Conservation (phyloP, 2,888 invertebrate genomes). For the Aspidiotus destructor region DNA sequence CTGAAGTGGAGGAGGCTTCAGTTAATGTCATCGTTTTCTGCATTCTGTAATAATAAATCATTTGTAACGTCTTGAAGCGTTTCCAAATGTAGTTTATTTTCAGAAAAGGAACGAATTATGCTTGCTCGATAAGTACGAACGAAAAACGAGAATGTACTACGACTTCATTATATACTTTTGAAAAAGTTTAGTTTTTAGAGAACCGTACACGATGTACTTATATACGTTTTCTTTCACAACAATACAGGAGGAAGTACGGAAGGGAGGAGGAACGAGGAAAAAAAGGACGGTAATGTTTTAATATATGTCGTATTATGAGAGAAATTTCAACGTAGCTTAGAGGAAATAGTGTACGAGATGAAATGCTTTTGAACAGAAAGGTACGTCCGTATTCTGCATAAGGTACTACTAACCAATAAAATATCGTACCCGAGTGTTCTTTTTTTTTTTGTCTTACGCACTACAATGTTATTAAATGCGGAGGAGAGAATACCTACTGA, state of each 20-base stretch:
- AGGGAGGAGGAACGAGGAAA: not conserved
- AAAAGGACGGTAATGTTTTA: not conserved
- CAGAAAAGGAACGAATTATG: not conserved
- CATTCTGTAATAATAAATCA: constrained; percentile 22
- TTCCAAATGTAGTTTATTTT: constrained; percentile 27
- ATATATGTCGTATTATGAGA: not conserved
- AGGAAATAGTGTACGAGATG: not conserved
- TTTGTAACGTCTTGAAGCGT: constrained; percentile 20
- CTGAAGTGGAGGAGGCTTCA: not conserved
- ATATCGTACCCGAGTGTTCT: too few species aligned
- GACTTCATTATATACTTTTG: constrained; percentile 1
- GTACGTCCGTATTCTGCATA: too few species aligned
- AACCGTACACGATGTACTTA: not conserved
- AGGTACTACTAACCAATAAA: too few species aligned
- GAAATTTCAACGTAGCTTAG: constrained; percentile 1
- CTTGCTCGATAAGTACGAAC: not conserved
- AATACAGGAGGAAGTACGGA: too few species aligned
- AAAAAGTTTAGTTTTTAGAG: not conserved
- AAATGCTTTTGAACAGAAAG: not conserved
- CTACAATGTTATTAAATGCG: too few species aligned
- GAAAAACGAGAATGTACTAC: not conserved
- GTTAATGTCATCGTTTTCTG: constrained; percentile 16
- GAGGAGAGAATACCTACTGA: too few species aligned
- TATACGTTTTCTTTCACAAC: too few species aligned
- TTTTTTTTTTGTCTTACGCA: too few species aligned